Evolutionary conservation across 2,888 invertebrate species (phyloP).

Genomic region (Peribatodes rhomboidaria): DNA sequence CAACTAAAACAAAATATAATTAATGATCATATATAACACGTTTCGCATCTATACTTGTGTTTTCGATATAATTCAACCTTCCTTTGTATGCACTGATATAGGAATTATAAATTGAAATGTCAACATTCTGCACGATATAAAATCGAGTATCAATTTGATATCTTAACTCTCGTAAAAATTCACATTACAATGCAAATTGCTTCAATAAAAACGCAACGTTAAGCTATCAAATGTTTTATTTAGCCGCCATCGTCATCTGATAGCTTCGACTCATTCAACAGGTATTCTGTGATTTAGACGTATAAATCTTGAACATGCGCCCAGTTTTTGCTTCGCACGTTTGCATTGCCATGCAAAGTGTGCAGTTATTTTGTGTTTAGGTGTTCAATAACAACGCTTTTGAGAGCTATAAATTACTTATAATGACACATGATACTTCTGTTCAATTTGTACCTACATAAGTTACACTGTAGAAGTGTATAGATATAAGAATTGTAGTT

Average conservation of each 20-base stretch:
- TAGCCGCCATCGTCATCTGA: slow-evolving; percentile 14
- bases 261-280: slow-evolving; percentile 28
- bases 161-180: slow-evolving; percentile 31
- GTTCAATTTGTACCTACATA: neutral
- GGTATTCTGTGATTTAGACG: slow-evolving; percentile 26
- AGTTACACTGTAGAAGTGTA: neutral
- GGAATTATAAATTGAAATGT: slow-evolving; percentile 3
- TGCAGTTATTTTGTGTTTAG: slow-evolving; percentile 9
- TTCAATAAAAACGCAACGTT: slow-evolving; percentile 24
- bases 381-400: slow-evolving; percentile 8
- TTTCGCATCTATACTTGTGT: neutral
- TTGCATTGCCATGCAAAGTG: slow-evolving; percentile 18
- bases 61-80: neutral
- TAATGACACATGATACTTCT: slow-evolving; percentile 7
- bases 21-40: slow-evolving; percentile 3
- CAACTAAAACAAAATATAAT: slow-evolving; percentile 6
- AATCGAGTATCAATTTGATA: slow-evolving; percentile 23
- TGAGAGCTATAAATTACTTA: no score
- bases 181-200: slow-evolving; percentile 35
- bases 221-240: slow-evolving; percentile 27
- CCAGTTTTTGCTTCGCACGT: slow-evolving; percentile 8
- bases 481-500: no score
- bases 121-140: slow-evolving; percentile 11
- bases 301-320: slow-evolving; percentile 9
- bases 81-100: neutral